Evolutionary conservation across 2,113 vertebrate species (phyloP).

Genomic region (Bos indicus): DNA sequence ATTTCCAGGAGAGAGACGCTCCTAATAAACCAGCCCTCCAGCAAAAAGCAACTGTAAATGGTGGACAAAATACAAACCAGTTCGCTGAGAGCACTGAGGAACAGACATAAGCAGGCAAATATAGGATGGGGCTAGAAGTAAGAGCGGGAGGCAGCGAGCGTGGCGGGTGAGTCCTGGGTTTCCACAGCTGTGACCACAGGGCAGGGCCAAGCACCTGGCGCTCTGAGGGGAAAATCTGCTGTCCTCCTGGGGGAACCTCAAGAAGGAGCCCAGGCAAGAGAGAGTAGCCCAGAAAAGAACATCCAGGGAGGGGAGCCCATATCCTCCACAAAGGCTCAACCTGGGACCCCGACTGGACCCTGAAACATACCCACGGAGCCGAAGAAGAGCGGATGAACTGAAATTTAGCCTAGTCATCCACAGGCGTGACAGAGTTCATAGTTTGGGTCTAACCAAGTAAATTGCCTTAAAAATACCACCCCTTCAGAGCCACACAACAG

Average conservation of each 20-base stretch:
- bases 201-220: rapidly evolving
- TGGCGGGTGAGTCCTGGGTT: rapidly evolving
- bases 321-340: rapidly evolving
- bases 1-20: background rate
- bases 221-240: rapidly evolving
- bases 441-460: background rate
- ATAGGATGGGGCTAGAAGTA: rapidly evolving
- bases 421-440: background rate
- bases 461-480: background rate
- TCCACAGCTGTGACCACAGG: background rate
- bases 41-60: rapidly evolving
- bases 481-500: background rate
- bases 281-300: background rate
- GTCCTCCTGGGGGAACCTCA: rapidly evolving
- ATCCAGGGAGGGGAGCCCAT: background rate
- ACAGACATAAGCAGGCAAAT: rapidly evolving
- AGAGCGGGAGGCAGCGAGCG: rapidly evolving
- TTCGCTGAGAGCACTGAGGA: background rate
- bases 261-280: background rate
- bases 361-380: rapidly evolving
- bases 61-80: rapidly evolving
- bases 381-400: rapidly evolving
- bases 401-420: rapidly evolving
- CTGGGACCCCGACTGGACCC: background rate
- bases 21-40: background rate